Evolutionary conservation across 2,113 vertebrate species (phyloP), one percentile per base, ranked within the genome.

Genomic region (Lathamus discolor): DNA sequence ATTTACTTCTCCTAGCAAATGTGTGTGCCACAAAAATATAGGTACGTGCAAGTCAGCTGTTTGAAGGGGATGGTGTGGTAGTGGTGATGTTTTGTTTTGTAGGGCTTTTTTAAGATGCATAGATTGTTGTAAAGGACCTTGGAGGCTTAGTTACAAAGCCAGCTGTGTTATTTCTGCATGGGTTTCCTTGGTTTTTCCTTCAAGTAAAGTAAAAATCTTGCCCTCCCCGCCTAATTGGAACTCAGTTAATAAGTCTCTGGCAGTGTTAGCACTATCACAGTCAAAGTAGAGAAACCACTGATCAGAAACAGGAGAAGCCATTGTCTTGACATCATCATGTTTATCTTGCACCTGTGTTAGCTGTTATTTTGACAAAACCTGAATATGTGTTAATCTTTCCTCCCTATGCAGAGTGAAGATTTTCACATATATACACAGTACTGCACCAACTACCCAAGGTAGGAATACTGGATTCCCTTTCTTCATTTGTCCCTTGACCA

Each of bases 381-480:
- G 17, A 92, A 68, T 82, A 13, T 90, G 23, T 84, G 44, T 62
- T 82, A 88, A 95, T 25, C 6, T 83, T 74, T 95, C 72, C 14
- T 74, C 57, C n/a, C 94, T 49, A 88, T 83, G 24, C 98, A 99
- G 99, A 99, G 99, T 97, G 99, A 99, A 98, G 99, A 99, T 76
- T 99, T 99, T 97, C 99, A 99, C 96, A 99, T 99, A 94, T 99
- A 99, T 70, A 99, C 99, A 0, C 99, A 99, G 96, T 99, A 99
- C 94, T 99, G 99, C 97, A 99, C 99, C 77, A 99, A 99, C 97
- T 99, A 99, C 75, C 99, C 99, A 69, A 98, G 99, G 99, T 99
- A 98, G 15, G 97, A 44, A 33, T 64, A 18, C 33, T 64, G 63
- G 5, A 4, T 62, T 95, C 23, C 64, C 11, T 78, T 90, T 66